Evolutionary conservation across 2,113 vertebrate genomes (phyloP), one percentile per base, ranked within the genome.

Genomic region (Puffinus mauretanicus): DNA sequence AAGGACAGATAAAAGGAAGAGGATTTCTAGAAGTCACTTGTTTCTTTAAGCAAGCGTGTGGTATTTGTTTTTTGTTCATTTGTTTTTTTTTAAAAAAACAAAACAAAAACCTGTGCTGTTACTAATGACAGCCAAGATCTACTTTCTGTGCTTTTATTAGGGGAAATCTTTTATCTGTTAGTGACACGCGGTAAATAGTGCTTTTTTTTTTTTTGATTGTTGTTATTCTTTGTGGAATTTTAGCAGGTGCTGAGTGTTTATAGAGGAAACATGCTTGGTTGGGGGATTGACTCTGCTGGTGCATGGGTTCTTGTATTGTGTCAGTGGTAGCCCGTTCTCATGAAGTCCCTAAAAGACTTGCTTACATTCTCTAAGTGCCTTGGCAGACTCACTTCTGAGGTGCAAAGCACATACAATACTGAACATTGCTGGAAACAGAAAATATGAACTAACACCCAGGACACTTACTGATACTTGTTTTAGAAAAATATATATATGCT

Each of bases 1-100:
- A 99, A 99, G 96, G 99, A 99, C 97, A 98, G 99, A 99, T 99
- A 98, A 98, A 98, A 97, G 65, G 84, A 97, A 58, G 54, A 83
- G 90, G 81, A 93, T 62, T 88, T 91, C 64, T 90, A 76, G 20
- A 79, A 94, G 91, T 95, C 92, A 81, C 83, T 94, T 93, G 66
- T 98, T 98, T 94, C 90, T 97, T 96, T 97, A 66, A 76, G 94
- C 96, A 82, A 96, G 90, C 27, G 72, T 96, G 95, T 95, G 93
- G 93, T 95, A 77, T 96, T 94, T 97, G 93, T 90, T 96, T 94
- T 93, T 94, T 67, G 81, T 97, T 96, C 47, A 66, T 78, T 93
- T 81, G 96, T 65, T 82, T 86, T 88, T 84, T 94, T 96, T 87
- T 67, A 91, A 88, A 70, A 91, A 90, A 82, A 52, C 34, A 84